Percentiles rank a stretch among this genome's conserved stretches.
Conservation (phyloP, 2,888 invertebrate genomes). For the Epinotia brunnichana region DNA sequence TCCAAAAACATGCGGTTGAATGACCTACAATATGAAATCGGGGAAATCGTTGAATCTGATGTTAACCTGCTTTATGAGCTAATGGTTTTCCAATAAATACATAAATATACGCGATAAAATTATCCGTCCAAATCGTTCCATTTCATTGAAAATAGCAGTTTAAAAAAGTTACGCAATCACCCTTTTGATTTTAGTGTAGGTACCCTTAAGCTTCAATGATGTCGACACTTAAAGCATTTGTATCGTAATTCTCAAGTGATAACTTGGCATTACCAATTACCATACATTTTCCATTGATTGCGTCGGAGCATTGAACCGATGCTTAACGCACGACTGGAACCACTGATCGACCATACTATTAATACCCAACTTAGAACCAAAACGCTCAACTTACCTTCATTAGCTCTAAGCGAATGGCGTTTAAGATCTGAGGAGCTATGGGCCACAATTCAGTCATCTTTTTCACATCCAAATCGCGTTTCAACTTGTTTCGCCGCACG, state of each 20-base stretch:
- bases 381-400: not conserved
- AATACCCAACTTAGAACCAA: constrained; percentile 36
- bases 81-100: too few species aligned
- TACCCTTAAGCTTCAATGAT: not conserved
- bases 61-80: too few species aligned
- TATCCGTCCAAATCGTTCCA: too few species aligned
- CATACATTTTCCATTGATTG: constrained; percentile 29
- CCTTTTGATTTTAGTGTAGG: too few species aligned
- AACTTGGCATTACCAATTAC: constrained; percentile 12
- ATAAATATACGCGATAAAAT: too few species aligned
- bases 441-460: not conserved
- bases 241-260: not conserved
- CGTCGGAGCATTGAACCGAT: constrained; percentile 30
- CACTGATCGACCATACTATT: constrained; percentile 42
- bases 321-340: constrained; percentile 51
- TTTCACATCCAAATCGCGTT: not conserved
- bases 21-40: too few species aligned
- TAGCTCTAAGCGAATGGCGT: not conserved
- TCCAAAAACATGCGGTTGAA: too few species aligned
- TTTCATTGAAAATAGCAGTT: too few species aligned
- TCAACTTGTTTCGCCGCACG: not conserved
- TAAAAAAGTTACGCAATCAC: too few species aligned
- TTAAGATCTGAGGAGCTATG: not conserved
- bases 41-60: too few species aligned
- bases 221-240: not conserved